Conservation (phyloP, 1,140 invertebrate species). For the Aphidius ervi region DNA sequence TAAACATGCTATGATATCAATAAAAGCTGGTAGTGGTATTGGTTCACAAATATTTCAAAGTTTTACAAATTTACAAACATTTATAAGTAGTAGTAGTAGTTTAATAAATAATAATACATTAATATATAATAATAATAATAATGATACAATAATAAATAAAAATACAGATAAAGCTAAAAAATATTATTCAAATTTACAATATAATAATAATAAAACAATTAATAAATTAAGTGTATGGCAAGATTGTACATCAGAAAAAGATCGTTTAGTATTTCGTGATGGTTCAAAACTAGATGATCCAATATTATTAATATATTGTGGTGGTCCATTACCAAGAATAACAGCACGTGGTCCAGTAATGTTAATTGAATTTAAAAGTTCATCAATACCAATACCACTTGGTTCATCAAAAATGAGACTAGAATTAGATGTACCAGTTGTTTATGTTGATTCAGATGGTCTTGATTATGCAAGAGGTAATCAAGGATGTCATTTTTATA, state of each 20-base stretch:
- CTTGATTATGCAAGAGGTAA: conserved; percentile 63
- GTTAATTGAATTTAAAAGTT: conserved; percentile 81
- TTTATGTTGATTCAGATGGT: conserved; percentile 79
- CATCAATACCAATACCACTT: conserved; percentile 69
- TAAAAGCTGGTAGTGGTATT: conserved; percentile 44
- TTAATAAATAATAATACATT: background rate
- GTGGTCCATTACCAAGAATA: conserved; percentile 73
- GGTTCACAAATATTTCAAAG: conserved; percentile 12
- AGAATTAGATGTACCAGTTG: conserved; percentile 80
- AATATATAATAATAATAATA: too few species aligned
- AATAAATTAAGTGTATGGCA: conserved; percentile 72
- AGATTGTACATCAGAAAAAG: conserved; percentile 75
- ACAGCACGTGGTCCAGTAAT: conserved; percentile 68
- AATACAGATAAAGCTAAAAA: too few species aligned
- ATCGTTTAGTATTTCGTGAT: conserved; percentile 82
- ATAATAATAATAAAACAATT: conserved; percentile 56
- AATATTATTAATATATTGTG: conserved; percentile 80
- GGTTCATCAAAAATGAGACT: conserved; percentile 65
- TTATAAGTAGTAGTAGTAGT: conserved; percentile 1
- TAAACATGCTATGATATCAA: conserved; percentile 84
- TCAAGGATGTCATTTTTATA: conserved; percentile 53
- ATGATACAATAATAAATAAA: too few species aligned
- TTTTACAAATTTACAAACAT: background rate
- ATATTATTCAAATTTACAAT: too few species aligned
- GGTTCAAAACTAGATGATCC: conserved; percentile 74